A percentile compares a stretch with the other conserved stretches of the same genome.
phyloP scores from a whole-genome alignment of 1,140 invertebrate species.

The Diorhabda sublineata region DNA sequence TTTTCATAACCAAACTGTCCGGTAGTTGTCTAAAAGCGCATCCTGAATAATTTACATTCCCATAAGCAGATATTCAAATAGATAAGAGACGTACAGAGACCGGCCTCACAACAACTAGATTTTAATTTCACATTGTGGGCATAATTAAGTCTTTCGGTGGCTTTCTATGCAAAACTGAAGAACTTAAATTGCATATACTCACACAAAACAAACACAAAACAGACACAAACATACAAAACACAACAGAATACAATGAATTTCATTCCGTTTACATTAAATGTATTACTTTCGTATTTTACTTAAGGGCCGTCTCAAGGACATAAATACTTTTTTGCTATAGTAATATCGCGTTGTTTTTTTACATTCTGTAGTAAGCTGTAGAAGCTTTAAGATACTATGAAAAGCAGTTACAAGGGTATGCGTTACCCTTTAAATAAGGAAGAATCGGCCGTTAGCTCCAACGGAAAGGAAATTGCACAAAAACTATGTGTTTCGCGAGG shows the following conservation, averaged over 20 bases:
- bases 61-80: slow-evolving; percentile 1
- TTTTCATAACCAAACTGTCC: not conserved
- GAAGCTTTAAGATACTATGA: too few relatives aligned
- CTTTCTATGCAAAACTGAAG: not conserved
- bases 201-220: slow-evolving; percentile 1
- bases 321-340: too few relatives aligned
- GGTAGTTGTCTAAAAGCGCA: not conserved
- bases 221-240: slow-evolving; percentile 2
- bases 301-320: not conserved
- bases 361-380: too few relatives aligned
- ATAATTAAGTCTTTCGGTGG: slow-evolving; percentile 2
- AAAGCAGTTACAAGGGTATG: too few relatives aligned
- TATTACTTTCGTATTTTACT: slow-evolving; percentile 1
- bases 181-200: not conserved
- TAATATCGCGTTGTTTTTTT: too few relatives aligned
- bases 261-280: not conserved
- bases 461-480: too few relatives aligned
- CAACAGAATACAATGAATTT: slow-evolving; percentile 1
- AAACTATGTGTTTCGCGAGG: too few relatives aligned
- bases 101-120: not conserved
- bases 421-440: too few relatives aligned
- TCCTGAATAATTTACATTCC: not conserved
- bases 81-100: not conserved
- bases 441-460: too few relatives aligned
- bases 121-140: not conserved